Evolutionary conservation across 2,113 vertebrate genomes (phyloP), one percentile per base, ranked within the genome.

Genomic region (Poecile atricapillus): DNA sequence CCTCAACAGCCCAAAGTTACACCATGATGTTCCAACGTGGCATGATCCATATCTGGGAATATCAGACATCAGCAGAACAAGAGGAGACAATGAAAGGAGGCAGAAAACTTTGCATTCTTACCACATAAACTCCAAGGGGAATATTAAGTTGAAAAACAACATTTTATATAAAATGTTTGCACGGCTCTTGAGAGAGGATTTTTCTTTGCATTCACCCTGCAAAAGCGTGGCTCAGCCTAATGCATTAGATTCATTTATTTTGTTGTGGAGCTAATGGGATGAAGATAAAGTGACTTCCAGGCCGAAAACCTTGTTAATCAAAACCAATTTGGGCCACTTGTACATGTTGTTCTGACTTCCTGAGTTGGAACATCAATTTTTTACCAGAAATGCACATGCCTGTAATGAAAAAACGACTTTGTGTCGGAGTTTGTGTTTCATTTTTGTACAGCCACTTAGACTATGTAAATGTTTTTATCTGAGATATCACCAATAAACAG

Each of bases 251-350:
- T 80, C 75, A 95, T 95, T 93, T 96, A 82, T 95, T 96, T 95
- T 80, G 92, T 83, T 69, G 76, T 77, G 89, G 68, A 78, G 93
- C 80, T 97, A 95, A 97, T 74, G 80, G 83, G 92, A 83, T 89
- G 91, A 92, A 97, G 95, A 94, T 62, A 86, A 95, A 96, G 83
- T 71, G 83, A 96, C 87, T 95, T 91, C 89, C 94, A 97, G 91
- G 86, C 93, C 78, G 73, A 94, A 93, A 96, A 92, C 89, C 91
- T 94, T 97, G 95, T 95, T 97, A 94, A 95, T 95, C 93, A 94
- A 95, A 96, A 95, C 2, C 87, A 91, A 91, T 94, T 95, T 89
- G 86, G 86, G 73, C 80, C 76, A 50, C 86, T 94, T 67, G 64
- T 67, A 74, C 85, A 52, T 19, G 59, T 83, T 86, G 63, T 86